Conservation (phyloP, 2,888 invertebrate genomes). For the Mayetiola destructor region DNA sequence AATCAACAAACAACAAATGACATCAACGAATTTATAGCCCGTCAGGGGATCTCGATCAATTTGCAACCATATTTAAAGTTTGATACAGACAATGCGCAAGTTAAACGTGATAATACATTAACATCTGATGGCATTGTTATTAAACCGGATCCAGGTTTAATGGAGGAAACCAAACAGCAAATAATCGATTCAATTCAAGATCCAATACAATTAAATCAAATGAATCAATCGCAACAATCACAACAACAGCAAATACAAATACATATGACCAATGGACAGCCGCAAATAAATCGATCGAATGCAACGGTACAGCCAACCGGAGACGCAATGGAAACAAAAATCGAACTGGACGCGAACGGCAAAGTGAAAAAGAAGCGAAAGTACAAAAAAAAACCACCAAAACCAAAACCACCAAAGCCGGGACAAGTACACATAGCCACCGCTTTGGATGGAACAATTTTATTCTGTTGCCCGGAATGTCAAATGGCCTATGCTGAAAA, state of each 20-base stretch:
- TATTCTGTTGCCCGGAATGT: conserved; percentile 69
- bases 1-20: conserved; percentile 29
- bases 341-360: conserved; percentile 21
- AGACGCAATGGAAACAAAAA: conserved; percentile 23
- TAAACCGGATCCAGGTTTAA: conserved; percentile 17
- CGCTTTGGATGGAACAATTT: conserved; percentile 55
- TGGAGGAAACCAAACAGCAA: conserved; percentile 22
- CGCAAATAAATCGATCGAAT: too few relatives aligned
- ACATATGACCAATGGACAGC: neutral
- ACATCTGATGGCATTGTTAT: conserved; percentile 16
- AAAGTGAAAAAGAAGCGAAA: conserved; percentile 58
- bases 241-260: neutral
- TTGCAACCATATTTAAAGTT: conserved; percentile 50
- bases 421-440: conserved; percentile 64
- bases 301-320: neutral
- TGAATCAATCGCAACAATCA: neutral
- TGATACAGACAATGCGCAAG: conserved; percentile 38
- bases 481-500: conserved; percentile 70
- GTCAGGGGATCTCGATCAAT: conserved; percentile 41
- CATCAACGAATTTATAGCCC: conserved; percentile 39
- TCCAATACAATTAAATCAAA: neutral
- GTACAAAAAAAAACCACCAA: conserved; percentile 65
- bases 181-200: conserved; percentile 22
- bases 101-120: conserved; percentile 36
- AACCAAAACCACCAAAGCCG: conserved; percentile 63